A percentile compares a stretch with the other conserved stretches of the same genome.
Evolutionary conservation across 2,888 invertebrate species (phyloP).

Genomic region (Limnephilus marmoratus): DNA sequence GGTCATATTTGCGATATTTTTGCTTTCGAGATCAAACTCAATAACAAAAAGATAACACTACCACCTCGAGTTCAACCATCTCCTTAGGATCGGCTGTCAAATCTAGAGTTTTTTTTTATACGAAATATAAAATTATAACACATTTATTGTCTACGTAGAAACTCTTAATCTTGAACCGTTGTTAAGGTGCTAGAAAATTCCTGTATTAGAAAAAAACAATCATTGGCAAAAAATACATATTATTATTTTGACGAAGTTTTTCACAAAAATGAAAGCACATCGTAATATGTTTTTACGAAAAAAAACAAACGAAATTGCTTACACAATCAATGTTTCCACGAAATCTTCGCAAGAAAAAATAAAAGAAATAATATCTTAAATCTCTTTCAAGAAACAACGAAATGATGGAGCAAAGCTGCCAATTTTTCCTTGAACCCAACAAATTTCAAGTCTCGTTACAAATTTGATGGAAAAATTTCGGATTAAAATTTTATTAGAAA

Average conservation of each 20-base stretch:
- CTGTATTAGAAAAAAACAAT: not conserved
- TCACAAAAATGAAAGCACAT: not conserved
- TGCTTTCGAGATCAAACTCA: too few species aligned
- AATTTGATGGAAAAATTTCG: constrained; percentile 66
- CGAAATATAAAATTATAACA: too few species aligned
- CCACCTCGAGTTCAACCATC: too few species aligned
- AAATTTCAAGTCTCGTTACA: constrained; percentile 66
- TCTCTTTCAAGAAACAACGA: not conserved
- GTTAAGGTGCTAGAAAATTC: not conserved
- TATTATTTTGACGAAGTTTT: not conserved
- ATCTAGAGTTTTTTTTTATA: too few species aligned
- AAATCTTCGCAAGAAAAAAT: not conserved
- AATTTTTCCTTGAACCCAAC: constrained; percentile 65
- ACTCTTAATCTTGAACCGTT: not conserved
- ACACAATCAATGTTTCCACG: not conserved
- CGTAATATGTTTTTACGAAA: not conserved
- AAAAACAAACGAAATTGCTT: not conserved
- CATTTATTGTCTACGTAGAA: not conserved
- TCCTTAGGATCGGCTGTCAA: too few species aligned
- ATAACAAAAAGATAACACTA: too few species aligned
- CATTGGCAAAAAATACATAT: not conserved
- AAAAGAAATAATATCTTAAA: not conserved
- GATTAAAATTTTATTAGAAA: constrained; percentile 66
- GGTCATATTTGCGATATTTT: too few species aligned
- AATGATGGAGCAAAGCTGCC: constrained; percentile 43